Evolutionary conservation across 2,797 vertebrate genomes (phyloP), one percentile per base, ranked within the genome.

Genomic region (Periparus ater): DNA sequence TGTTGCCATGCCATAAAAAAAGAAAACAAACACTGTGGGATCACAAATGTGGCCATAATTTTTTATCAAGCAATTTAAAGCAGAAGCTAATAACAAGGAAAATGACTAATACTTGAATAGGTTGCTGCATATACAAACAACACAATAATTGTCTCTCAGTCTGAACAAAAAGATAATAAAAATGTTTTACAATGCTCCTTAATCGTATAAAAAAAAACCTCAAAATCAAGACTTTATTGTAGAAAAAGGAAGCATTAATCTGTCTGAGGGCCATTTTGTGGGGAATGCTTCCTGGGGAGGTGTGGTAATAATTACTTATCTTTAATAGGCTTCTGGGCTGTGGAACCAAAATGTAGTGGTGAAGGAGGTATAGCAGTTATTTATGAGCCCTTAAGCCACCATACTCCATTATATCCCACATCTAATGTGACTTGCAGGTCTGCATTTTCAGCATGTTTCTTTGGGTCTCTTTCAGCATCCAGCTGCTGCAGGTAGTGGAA

Each of bases 81-180:
- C 94, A 93, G 95, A 97, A 96, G 91, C 82, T 97, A 97, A 95
- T 96, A 97, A 96, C 89, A 93, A 96, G 93, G 89, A 94, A 96
- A 97, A 96, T 96, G 91, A 96, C 83, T 96, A 96, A 97, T 95
- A 95, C 85, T 95, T 94, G 95, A 96, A 91, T 91, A 94, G 89
- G 91, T 95, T 97, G 71, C 80, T 96, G 86, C 91, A 94, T 97
- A 96, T 93, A 97, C 91, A 97, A 97, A 96, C 74, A 93, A 27
- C 66, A 88, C 45, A 89, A 91, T 98, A 97, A 98, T 97, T 98
- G 97, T 96, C 91, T 97, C 86, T 96, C 91, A 96, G 82, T 87
- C 95, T 94, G 90, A 96, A 85, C 30, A 91, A 93, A 95, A 97
- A 96, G 96, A 97, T 92, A 96, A 96, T 96, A 97, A 98, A 97